Evolutionary conservation across 92 coral and sea anemone genomes (phyloP).

Genomic region (Umimayanthus chanpuru): DNA sequence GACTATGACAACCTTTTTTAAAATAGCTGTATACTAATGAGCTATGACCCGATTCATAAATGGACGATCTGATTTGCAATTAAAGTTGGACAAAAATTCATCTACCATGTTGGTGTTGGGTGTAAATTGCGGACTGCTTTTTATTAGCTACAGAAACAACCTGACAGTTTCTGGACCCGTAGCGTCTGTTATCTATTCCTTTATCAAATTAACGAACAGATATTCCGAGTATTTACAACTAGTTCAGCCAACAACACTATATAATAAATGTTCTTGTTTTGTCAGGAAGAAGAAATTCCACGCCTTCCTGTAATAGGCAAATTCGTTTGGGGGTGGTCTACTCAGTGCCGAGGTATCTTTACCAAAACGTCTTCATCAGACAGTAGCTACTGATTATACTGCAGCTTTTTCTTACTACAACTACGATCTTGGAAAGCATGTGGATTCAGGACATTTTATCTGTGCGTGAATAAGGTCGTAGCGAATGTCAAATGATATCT

Average conservation of each 20-base stretch:
- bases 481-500: constrained; percentile 24
- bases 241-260: neutral
- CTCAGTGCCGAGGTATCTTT: neutral
- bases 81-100: neutral
- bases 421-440: neutral
- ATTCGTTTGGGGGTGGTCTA: neutral
- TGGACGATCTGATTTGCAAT: neutral
- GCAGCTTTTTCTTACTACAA: constrained; percentile 11
- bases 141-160: constrained; percentile 6
- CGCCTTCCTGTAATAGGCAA: neutral
- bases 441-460: neutral
- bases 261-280: constrained; percentile 22
- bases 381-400: neutral
- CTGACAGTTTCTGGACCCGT: constrained; percentile 24
- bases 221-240: constrained; percentile 27
- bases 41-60: neutral
- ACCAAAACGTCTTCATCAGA: neutral
- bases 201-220: constrained; percentile 12
- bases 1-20: too few relatives aligned
- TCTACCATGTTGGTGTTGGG: neutral
- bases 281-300: constrained; percentile 9
- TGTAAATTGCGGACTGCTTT: neutral
- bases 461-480: neutral
- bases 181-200: constrained; percentile 16
- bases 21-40: neutral